Evolutionary conservation across 2,888 invertebrate genomes (phyloP).

Genomic region (Cryptus armator): DNA sequence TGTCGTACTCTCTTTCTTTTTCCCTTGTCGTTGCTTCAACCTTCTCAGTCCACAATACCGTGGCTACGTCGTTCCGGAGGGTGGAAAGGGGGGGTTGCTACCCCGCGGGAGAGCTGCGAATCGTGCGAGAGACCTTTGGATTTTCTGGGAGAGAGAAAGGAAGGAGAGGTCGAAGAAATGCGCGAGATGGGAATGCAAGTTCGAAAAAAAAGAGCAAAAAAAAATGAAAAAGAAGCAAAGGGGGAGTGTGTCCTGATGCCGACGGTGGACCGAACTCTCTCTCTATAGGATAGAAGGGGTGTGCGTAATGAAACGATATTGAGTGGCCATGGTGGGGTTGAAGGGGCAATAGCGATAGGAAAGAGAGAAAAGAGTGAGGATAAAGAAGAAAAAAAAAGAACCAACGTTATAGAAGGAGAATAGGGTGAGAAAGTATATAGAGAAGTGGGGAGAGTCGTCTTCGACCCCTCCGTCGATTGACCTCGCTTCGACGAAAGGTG

Average conservation of each 20-base stretch:
- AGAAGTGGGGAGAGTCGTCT: slow-evolving; percentile 59
- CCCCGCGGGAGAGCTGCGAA: slow-evolving; percentile 45
- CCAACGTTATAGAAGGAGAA: slow-evolving; percentile 37
- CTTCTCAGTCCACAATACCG: not conserved
- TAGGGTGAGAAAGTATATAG: slow-evolving; percentile 59
- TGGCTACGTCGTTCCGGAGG: slow-evolving; percentile 17
- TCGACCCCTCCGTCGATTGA: slow-evolving; percentile 81
- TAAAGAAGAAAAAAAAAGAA: slow-evolving; percentile 38
- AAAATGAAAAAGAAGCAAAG: slow-evolving; percentile 23
- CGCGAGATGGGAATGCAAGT: slow-evolving; percentile 53
- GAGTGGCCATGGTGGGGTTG: slow-evolving; percentile 76
- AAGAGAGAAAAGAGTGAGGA: slow-evolving; percentile 45
- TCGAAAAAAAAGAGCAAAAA: slow-evolving; percentile 27
- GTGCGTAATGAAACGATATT: slow-evolving; percentile 85
- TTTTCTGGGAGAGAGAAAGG: slow-evolving; percentile 56
- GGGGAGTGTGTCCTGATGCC: slow-evolving; percentile 49
- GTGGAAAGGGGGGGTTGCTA: slow-evolving; percentile 41
- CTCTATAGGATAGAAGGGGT: slow-evolving; percentile 68
- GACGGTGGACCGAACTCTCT: slow-evolving; percentile 51
- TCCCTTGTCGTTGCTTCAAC: not conserved
- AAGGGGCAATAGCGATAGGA: slow-evolving; percentile 46
- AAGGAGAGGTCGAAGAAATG: slow-evolving; percentile 14
- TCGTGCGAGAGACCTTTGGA: slow-evolving; percentile 51
- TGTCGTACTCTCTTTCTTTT: slow-evolving; percentile 42
- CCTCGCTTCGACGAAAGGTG: slow-evolving; percentile 82